Conservation (phyloP, 2,888 invertebrate genomes). For the Euproctis similis region DNA sequence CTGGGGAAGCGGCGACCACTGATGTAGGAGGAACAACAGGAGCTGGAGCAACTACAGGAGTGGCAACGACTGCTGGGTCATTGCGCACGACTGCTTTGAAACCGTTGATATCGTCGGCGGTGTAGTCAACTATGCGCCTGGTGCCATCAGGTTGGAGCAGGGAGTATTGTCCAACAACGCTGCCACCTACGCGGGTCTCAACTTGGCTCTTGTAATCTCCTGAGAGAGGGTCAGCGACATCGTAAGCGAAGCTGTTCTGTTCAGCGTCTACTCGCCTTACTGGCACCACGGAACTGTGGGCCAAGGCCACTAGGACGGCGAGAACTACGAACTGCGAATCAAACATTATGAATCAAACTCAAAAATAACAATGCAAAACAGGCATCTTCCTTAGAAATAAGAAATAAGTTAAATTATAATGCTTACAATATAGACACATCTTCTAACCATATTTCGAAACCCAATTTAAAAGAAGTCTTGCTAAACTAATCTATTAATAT, state of each 20-base stretch:
- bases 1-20: constrained; percentile 20
- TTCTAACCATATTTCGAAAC: too few relatives aligned
- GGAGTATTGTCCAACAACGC: constrained; percentile 73
- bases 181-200: constrained; percentile 71
- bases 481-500: too few relatives aligned
- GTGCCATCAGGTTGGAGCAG: constrained; percentile 75
- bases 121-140: constrained; percentile 73
- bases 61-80: constrained; percentile 54
- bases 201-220: constrained; percentile 76
- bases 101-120: constrained; percentile 73
- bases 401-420: too few relatives aligned
- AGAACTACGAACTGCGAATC: constrained; percentile 54
- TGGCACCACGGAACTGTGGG: constrained; percentile 65
- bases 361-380: too few relatives aligned
- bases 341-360: too few relatives aligned
- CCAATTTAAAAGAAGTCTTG: too few relatives aligned
- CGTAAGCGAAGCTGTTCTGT: constrained; percentile 72
- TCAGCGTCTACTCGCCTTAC: constrained; percentile 69
- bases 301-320: constrained; percentile 52
- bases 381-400: too few relatives aligned
- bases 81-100: constrained; percentile 76
- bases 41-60: constrained; percentile 40
- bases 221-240: constrained; percentile 74
- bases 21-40: constrained; percentile 35
- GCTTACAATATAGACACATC: too few relatives aligned